These are phyloP conservation scores for Ceramica pisi DNA, from an alignment of 2,888 invertebrate species.

Conservation along the genomic window DNA sequence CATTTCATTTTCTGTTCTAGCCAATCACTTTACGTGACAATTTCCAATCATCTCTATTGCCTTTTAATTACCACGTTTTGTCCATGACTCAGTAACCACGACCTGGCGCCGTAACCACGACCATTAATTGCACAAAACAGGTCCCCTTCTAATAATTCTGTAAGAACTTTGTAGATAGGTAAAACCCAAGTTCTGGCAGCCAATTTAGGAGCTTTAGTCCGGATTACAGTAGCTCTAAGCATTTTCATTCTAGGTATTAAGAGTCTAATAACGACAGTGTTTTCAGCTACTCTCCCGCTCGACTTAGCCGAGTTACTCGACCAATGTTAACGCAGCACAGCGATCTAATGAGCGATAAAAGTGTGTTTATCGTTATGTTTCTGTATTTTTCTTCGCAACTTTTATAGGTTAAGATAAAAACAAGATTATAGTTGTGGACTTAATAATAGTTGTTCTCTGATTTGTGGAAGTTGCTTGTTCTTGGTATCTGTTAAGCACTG, in stretches of 20 bases:
- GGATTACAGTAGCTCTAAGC: conserved; percentile 12
- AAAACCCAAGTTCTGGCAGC: neutral
- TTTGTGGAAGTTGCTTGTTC: conserved; percentile 40
- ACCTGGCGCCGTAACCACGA: no score
- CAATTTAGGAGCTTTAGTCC: conserved; percentile 28
- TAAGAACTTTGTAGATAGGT: neutral
- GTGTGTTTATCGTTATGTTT: conserved; percentile 55
- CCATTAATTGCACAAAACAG: neutral
- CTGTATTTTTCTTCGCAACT: conserved; percentile 57
- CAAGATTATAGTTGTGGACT: conserved; percentile 59
- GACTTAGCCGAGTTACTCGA: conserved; percentile 14
- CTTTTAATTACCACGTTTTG: no score
- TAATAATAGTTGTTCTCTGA: conserved; percentile 54
- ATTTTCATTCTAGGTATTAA: conserved; percentile 22
- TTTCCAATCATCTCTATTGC: neutral
- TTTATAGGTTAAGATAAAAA: conserved; percentile 60
- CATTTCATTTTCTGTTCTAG: neutral
- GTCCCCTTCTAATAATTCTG: neutral
- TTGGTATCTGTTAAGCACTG: conserved; percentile 26
- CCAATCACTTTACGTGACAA: neutral
- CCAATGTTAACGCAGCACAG: conserved; percentile 34
- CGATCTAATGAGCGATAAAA: conserved; percentile 64
- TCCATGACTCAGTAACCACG: no score
- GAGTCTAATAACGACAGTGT: neutral
- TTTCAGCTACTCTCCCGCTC: neutral